Evolutionary conservation across 1,140 invertebrate species (phyloP).

Genomic region (Antheraea pernyi): DNA sequence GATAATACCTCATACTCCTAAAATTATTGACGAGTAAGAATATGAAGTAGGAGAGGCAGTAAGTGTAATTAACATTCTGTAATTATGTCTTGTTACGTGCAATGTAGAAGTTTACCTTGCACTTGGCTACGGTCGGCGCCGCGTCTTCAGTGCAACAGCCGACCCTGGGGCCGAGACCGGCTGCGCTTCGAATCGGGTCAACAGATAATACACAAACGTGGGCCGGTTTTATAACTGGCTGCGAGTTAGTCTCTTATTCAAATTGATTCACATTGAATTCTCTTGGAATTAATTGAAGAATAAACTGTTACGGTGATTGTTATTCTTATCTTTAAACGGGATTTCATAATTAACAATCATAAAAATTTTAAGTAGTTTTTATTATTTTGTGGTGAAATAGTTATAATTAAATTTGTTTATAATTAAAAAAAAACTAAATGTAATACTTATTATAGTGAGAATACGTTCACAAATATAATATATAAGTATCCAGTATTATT

Average conservation of each 20-base stretch:
- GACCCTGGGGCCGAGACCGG: constrained; percentile 36
- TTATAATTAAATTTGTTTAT: no score
- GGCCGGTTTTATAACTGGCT: constrained; percentile 26
- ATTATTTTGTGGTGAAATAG: no score
- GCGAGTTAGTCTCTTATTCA: not conserved
- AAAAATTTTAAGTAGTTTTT: not conserved
- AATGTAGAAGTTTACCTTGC: constrained; percentile 57
- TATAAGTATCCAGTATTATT: no score
- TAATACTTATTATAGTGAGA: no score
- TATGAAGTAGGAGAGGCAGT: not conserved
- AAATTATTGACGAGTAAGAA: not conserved
- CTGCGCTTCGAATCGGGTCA: constrained; percentile 37
- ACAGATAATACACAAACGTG: constrained; percentile 29
- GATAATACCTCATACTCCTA: not conserved
- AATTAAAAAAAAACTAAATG: no score
- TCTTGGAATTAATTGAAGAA: not conserved
- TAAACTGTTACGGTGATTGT: not conserved
- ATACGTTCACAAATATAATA: no score
- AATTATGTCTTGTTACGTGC: constrained; percentile 56
- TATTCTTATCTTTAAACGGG: not conserved
- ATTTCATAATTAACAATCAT: not conserved
- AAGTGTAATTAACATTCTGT: not conserved
- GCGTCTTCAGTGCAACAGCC: constrained; percentile 71
- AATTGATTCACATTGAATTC: not conserved
- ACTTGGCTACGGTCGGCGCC: constrained; percentile 44